Evolutionary conservation across 1,140 invertebrate genomes (phyloP), one percentile per base, ranked within the genome.

Genomic region (Triops longicaudatus): DNA sequence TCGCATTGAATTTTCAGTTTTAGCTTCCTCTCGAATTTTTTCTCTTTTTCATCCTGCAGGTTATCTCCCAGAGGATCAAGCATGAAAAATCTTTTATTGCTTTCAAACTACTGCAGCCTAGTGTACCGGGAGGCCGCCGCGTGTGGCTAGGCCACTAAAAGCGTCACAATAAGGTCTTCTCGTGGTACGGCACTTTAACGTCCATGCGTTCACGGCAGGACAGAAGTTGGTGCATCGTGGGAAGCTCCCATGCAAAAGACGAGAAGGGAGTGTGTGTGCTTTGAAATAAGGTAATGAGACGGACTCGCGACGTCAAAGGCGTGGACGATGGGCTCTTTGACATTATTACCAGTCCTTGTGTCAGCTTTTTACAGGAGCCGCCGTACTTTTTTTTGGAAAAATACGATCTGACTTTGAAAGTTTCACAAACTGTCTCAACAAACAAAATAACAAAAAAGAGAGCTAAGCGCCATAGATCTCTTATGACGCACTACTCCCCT

Each of bases 301-400:
- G 17, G 50, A 63, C 50, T 5, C 1, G n/a, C 50, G 50, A 63
- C 50, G 50, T 63, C 50, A 22, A 63, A 63, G 50, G 50, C 50
- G 50, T 63, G 50, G 50, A 63, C 50, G 50, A 63, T 63, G 50
- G 50, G n/a, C 50, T 63, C 50, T 63, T 63, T 63, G 50, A 63
- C 50, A 14, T 63, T 63, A 63, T 63, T 63, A 63, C 50, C 50
- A 14, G 50, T 63, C 50, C 50, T 63, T 63, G 14, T 63, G 22
- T 63, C n/a, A 6, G 10, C 50, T 63, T 37, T 37, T 37, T 17
- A 22, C 50, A 63, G 22, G 50, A 63, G 50, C 14, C 50, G 50
- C 17, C 50, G 50, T 22, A 17, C 50, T 14, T 22, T 22, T 63
- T 63, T 63, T 5, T 63, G 22, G 17, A n/a, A 63, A 22, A 14